phyloP scores from a whole-genome alignment of 2,797 vertebrate species.

The Acanthiza pusilla region DNA sequence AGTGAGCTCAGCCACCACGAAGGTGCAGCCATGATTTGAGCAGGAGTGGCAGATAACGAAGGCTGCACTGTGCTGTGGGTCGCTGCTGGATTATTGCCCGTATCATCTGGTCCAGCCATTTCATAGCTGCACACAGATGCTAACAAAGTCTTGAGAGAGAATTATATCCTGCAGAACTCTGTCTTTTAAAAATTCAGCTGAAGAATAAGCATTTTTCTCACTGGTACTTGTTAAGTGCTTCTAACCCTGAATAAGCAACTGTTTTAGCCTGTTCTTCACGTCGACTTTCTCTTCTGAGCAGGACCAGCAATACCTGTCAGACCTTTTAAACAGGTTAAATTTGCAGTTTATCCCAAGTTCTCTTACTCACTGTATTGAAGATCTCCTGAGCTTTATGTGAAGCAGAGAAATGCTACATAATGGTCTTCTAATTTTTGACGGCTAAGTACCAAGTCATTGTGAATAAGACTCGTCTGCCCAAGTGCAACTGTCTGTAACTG shows the following conservation, averaged over 20 bases:
- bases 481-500: slow-evolving; percentile 30
- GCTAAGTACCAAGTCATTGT: slow-evolving; percentile 52
- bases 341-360: neutral
- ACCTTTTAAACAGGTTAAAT: neutral
- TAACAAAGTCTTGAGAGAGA: neutral
- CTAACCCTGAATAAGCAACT: neutral
- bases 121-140: neutral
- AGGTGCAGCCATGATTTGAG: neutral
- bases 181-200: neutral
- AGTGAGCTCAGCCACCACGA: neutral
- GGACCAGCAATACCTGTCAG: neutral
- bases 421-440: slow-evolving; percentile 65
- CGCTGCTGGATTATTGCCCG: accelerated
- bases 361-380: neutral
- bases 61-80: accelerated
- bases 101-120: neutral
- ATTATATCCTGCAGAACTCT: neutral
- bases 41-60: neutral
- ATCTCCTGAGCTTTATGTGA: neutral
- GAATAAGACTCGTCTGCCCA: slow-evolving; percentile 36
- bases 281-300: neutral
- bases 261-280: neutral
- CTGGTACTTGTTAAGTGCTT: neutral
- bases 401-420: slow-evolving; percentile 46
- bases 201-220: neutral